Evolutionary conservation across 2,797 vertebrate species (phyloP).

Genomic region (Chloroceryle amazona): DNA sequence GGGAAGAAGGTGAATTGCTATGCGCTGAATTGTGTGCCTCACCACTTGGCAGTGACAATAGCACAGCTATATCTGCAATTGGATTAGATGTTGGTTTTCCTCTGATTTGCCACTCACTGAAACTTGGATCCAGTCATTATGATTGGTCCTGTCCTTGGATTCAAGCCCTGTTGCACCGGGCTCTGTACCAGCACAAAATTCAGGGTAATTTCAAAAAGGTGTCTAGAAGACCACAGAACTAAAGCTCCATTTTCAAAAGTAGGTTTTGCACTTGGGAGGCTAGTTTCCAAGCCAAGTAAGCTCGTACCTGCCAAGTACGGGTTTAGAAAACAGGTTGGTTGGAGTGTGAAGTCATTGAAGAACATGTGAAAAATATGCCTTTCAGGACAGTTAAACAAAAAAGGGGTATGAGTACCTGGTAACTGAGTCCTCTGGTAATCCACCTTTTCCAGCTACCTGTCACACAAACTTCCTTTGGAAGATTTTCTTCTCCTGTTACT

Average conservation of each 20-base stretch:
- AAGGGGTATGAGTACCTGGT: neutral
- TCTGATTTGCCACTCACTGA: constrained; percentile 50
- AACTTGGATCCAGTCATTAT: constrained; percentile 48
- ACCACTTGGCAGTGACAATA: constrained; percentile 44
- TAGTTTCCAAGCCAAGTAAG: constrained; percentile 37
- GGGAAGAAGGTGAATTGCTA: constrained; percentile 13
- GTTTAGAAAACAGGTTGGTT: constrained; percentile 49
- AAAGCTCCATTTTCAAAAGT: constrained; percentile 50
- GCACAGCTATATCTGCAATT: constrained; percentile 37
- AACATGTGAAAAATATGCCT: neutral
- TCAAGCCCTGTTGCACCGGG: constrained; percentile 41
- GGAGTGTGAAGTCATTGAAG: constrained; percentile 27
- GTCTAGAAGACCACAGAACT: constrained; percentile 50
- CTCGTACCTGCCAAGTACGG: constrained; percentile 21
- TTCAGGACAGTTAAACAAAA: neutral
- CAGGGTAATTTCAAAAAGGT: constrained; percentile 48
- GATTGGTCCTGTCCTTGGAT: constrained; percentile 69
- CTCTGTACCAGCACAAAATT: constrained; percentile 32
- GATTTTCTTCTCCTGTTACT: neutral
- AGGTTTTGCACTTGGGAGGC: constrained; percentile 44
- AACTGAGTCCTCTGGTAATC: neutral
- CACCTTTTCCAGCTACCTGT: neutral
- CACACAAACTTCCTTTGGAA: neutral
- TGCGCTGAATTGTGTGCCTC: constrained; percentile 10
- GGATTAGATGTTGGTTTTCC: constrained; percentile 38